These are phyloP conservation scores for Pomatostomus ruficeps DNA, from an alignment of 2,113 vertebrate species.

Conservation along the genomic window DNA sequence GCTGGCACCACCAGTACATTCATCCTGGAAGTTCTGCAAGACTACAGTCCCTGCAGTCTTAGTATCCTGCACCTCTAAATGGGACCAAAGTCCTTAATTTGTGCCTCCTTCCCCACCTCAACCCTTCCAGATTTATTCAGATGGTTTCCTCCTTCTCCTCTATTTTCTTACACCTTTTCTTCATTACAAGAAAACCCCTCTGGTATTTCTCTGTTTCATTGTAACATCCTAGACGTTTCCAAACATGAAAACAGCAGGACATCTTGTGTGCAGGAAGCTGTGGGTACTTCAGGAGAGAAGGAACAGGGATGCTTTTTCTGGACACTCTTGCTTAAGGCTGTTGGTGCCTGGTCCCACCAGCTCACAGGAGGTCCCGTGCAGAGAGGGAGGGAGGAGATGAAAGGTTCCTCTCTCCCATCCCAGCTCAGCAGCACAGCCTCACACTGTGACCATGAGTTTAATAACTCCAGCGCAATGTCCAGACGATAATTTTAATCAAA, in stretches of 20 bases:
- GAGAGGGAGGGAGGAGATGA: background rate
- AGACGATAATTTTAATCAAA: background rate
- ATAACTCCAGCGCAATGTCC: background rate
- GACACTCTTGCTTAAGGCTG: background rate
- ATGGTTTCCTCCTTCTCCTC: background rate
- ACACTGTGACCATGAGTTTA: accelerated
- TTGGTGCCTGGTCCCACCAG: background rate
- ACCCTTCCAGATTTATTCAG: background rate
- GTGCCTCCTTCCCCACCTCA: background rate
- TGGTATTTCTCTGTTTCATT: background rate
- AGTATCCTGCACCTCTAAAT: background rate
- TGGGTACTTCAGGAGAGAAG: background rate
- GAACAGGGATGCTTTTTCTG: background rate
- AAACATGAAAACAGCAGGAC: background rate
- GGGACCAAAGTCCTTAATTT: background rate
- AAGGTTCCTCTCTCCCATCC: background rate
- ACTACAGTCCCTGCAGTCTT: background rate
- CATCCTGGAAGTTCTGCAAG: background rate
- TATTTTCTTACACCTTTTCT: background rate
- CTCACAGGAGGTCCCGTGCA: background rate
- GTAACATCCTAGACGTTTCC: background rate
- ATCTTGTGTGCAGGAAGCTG: background rate
- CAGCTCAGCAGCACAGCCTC: accelerated
- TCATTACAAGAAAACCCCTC: background rate
- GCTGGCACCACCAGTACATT: background rate